Percentiles rank a stretch among this genome's conserved stretches.
Evolutionary conservation across 2,888 invertebrate species (phyloP).

Genomic region (Byasa hedistus): DNA sequence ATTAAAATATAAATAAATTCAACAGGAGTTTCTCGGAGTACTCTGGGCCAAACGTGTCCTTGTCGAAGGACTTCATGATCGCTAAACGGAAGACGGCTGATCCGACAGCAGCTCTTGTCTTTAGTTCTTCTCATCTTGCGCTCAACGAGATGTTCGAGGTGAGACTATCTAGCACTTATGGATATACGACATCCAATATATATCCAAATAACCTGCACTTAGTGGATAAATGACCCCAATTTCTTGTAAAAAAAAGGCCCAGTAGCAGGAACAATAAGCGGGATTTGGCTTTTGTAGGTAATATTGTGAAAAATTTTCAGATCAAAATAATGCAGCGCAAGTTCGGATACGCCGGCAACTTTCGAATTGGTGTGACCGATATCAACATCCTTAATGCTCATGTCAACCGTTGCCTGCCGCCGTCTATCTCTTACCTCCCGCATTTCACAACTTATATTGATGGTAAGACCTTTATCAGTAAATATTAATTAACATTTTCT

Average conservation of each 20-base stretch:
- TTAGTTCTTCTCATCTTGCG: slow-evolving; percentile 86
- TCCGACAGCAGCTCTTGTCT: slow-evolving; percentile 76
- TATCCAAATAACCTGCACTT: too few relatives aligned
- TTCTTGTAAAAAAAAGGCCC: too few relatives aligned
- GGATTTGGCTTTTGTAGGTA: background rate
- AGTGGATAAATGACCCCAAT: too few relatives aligned
- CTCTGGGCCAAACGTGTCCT: slow-evolving; percentile 84
- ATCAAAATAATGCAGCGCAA: slow-evolving; percentile 82
- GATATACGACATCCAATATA: too few relatives aligned
- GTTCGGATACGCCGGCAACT: slow-evolving; percentile 84
- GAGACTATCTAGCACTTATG: slow-evolving; percentile 5
- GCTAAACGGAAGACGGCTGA: slow-evolving; percentile 79
- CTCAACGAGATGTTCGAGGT: slow-evolving; percentile 91
- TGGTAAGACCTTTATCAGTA: slow-evolving; percentile 55
- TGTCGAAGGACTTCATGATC: slow-evolving; percentile 83
- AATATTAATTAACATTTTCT: too few relatives aligned
- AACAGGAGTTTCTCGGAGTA: slow-evolving; percentile 81
- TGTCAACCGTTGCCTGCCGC: slow-evolving; percentile 83
- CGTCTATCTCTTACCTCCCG: slow-evolving; percentile 82
- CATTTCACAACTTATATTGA: slow-evolving; percentile 85
- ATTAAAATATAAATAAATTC: background rate
- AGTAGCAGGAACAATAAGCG: too few relatives aligned
- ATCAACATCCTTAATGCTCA: slow-evolving; percentile 82
- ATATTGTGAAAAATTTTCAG: slow-evolving; percentile 42
- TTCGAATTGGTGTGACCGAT: slow-evolving; percentile 89